Evolutionary conservation across 1,140 invertebrate species (phyloP), one percentile per base, ranked within the genome.

Genomic region (Marisa cornuarietis): DNA sequence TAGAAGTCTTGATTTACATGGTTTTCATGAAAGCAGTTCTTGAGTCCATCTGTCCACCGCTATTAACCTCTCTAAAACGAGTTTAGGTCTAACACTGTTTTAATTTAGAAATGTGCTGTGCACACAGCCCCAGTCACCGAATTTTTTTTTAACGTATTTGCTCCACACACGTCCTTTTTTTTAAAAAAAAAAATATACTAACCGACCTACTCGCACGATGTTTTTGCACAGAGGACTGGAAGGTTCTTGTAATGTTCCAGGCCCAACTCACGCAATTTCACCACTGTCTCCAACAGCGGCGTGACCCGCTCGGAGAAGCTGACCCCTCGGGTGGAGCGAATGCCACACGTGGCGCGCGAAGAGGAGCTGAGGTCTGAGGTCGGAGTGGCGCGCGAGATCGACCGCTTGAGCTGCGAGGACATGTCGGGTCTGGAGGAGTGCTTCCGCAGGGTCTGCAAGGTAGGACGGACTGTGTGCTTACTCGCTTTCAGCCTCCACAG

Each of bases 381-480:
- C 2, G 82, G 51, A 22, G 75, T 77, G 58, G 80, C 80, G 18
- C 54, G 79, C 16, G 66, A 84, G 31, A 82, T 85, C 54, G 31
- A n/a, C 11, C 7, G 49, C 8, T 49, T 66, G 20, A 80, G 79
- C 24, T 22, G 63, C 18, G 81, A 86, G 62, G 85, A 87, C 22
- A 65, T 85, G n/a, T 52, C 71, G 0, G 87, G 85, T 1, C 69
- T 88, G 24, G 86, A 88, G 72, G 85, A 88, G 69, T 88, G 87
- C 71, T 88, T 83, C 81, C 85, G 83, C 77, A 85, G 85, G 80
- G 81, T 88, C n/a, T 88, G 87, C 78, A 87, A 86, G 83, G 87
- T 87, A 9, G 24, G 76, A n/a, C 26, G 51, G 6, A 71, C 31
- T 42, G 31, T 42, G 31, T 42, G 31, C n/a, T n/a, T n/a, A n/a